Conservation (phyloP, 2,888 invertebrate genomes). For the Desoria tigrina region DNA sequence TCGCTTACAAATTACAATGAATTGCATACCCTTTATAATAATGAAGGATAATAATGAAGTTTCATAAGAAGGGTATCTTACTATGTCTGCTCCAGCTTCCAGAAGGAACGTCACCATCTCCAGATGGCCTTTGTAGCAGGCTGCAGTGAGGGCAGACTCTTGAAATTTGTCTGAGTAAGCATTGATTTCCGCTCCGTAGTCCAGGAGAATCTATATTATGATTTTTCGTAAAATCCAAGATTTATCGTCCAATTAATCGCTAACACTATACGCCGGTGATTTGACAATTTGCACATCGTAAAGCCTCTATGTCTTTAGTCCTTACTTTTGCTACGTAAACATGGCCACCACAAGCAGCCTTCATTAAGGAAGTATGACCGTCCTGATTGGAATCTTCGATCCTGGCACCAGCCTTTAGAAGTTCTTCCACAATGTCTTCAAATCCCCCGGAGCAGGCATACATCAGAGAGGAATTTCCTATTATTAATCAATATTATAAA, state of each 20-base stretch:
- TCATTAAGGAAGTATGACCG: constrained; percentile 99
- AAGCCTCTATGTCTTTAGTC: no score
- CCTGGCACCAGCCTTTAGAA: constrained; percentile 87
- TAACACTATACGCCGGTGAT: no score
- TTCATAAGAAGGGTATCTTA: no score
- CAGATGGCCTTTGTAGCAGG: constrained; percentile 93
- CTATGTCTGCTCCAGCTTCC: constrained; percentile 88
- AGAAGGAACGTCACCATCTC: constrained; percentile 96
- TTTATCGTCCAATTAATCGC: no score
- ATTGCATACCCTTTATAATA: not conserved
- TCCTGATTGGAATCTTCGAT: constrained; percentile 99
- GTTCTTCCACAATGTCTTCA: constrained; percentile 84
- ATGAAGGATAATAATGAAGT: not conserved
- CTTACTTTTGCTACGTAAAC: constrained; percentile 81
- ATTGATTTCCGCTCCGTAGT: constrained; percentile 95
- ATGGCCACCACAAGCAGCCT: constrained; percentile 94
- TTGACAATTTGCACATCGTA: no score
- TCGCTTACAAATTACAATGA: no score
- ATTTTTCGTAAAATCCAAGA: no score
- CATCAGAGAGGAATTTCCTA: constrained; percentile 92
- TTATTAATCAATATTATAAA: no score
- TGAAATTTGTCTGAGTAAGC: constrained; percentile 99
- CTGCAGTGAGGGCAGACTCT: constrained; percentile 92
- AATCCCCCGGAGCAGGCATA: constrained; percentile 95
- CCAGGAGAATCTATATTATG: constrained; percentile 71